Evolutionary conservation across 2,888 invertebrate species (phyloP).

Genomic region (Patella ulyssiponensis): DNA sequence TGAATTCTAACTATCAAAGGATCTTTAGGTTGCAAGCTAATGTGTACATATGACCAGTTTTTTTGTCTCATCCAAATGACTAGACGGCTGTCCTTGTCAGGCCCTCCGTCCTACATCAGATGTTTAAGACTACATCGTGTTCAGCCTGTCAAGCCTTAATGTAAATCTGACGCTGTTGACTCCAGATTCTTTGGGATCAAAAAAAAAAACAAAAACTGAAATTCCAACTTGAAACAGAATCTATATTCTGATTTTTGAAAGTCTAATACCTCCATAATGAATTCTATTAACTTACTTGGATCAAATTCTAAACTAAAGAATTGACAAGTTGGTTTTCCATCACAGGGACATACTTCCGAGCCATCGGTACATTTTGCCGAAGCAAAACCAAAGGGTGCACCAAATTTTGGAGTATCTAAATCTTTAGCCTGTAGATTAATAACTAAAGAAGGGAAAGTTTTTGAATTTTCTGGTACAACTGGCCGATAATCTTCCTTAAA

Average conservation of each 20-base stretch:
- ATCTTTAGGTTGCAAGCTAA: no score
- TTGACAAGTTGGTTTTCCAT: constrained; percentile 26
- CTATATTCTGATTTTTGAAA: not conserved
- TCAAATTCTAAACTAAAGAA: constrained; percentile 34
- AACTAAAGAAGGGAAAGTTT: constrained; percentile 31
- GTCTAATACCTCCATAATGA: not conserved
- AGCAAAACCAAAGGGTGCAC: constrained; percentile 82
- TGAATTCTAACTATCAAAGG: no score
- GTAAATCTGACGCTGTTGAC: not conserved
- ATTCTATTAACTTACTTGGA: constrained; percentile 30
- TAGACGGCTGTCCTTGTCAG: no score
- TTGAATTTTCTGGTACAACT: constrained; percentile 40
- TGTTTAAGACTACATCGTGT: no score
- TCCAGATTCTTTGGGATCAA: not conserved
- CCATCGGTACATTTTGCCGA: constrained; percentile 25
- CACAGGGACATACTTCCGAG: constrained; percentile 24
- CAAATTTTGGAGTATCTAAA: constrained; percentile 63
- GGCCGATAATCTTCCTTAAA: constrained; percentile 78
- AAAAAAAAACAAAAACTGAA: no score
- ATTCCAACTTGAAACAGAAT: not conserved
- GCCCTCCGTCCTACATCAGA: no score
- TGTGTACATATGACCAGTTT: no score
- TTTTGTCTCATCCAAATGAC: no score
- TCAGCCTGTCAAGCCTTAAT: not conserved
- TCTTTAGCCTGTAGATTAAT: constrained; percentile 62